Conservation (phyloP, 1,140 invertebrate genomes). For the Pararge aegeria region DNA sequence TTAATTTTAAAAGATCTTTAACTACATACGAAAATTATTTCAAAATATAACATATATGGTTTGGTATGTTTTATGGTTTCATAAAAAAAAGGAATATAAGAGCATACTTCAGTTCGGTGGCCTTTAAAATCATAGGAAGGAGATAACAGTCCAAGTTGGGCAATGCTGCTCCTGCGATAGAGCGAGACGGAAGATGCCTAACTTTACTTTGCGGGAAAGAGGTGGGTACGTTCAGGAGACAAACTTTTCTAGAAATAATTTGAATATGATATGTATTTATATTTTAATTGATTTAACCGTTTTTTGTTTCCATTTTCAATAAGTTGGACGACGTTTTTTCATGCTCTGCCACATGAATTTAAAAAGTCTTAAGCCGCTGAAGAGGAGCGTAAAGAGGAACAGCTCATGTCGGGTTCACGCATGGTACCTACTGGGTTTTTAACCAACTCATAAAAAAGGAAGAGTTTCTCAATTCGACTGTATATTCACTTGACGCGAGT, state of each 20-base stretch:
- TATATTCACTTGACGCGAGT: too few species aligned
- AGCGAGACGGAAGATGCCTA: conserved; percentile 41
- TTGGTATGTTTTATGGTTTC: not conserved
- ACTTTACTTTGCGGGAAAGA: conserved; percentile 20
- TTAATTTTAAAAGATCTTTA: too few species aligned
- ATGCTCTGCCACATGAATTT: too few species aligned
- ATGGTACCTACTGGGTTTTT: too few species aligned
- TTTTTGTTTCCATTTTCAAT: conserved; percentile 10
- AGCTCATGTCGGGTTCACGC: too few species aligned
- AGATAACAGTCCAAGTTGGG: conserved; percentile 62
- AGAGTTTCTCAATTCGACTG: too few species aligned
- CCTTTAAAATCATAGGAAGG: conserved; percentile 52
- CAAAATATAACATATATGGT: too few species aligned
- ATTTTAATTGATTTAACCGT: conserved; percentile 55
- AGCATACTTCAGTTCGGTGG: conserved; percentile 18
- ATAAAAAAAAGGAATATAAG: conserved; percentile 7
- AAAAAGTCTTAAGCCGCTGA: too few species aligned
- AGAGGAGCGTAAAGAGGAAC: too few species aligned
- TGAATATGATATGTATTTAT: conserved; percentile 61
- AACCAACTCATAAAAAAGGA: too few species aligned
- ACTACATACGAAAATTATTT: too few species aligned
- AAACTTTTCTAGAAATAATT: conserved; percentile 64
- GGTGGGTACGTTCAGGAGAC: conserved; percentile 38
- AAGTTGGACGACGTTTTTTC: too few species aligned
- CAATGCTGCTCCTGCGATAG: conserved; percentile 44